Evolutionary conservation across 2,797 vertebrate genomes (phyloP), one percentile per base, ranked within the genome.

Genomic region (Cuculus canorus): DNA sequence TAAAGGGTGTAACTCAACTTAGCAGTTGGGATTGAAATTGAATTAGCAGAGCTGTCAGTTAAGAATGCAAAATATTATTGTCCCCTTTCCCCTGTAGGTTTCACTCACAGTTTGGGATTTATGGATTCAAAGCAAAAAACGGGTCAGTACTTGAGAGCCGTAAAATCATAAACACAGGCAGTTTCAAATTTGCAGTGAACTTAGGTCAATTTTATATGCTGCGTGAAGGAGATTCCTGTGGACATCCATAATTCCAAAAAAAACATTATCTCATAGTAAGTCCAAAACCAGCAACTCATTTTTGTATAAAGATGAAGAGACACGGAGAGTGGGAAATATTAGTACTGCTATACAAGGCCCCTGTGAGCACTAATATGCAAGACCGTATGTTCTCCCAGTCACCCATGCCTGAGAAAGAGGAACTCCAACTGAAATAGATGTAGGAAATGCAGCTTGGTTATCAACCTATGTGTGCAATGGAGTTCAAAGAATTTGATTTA

Each of bases 111-210:
- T 54, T 65, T 63, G 17, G 2, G 13, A 71, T 85, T 85, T n/a
- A 27, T 60, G 68, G 2, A 0, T 53, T 68, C 9, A 24, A 52
- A 86, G 27, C 43, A 7, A 93, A 82, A 94, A 21, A 12, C 54
- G 77, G 33, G 17, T 47, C 25, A 61, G n/a, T 53, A 82, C 33
- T 57, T 54, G 65, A 84, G 53, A 86, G 24, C 1, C 78, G 39
- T 81, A 66, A 84, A 84, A 73, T 70, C 48, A 77, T 73, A 84
- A 93, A 90, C 66, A 81, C 15, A 24, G 32, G 43, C 52, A 45
- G 70, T 84, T 89, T 65, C 37, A 81, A 81, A 64, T 81, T 73
- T 89, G 53, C 54, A 84, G 75, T 78, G 61, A 93, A 90, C 82
- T 48, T 82, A 43, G 43, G 70, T 91, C 75, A 82, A 13, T 78